A percentile compares a stretch with the other conserved stretches of the same genome.
phyloP scores from a whole-genome alignment of 2,797 vertebrate species.

The Oceanodroma leucorhoa region DNA sequence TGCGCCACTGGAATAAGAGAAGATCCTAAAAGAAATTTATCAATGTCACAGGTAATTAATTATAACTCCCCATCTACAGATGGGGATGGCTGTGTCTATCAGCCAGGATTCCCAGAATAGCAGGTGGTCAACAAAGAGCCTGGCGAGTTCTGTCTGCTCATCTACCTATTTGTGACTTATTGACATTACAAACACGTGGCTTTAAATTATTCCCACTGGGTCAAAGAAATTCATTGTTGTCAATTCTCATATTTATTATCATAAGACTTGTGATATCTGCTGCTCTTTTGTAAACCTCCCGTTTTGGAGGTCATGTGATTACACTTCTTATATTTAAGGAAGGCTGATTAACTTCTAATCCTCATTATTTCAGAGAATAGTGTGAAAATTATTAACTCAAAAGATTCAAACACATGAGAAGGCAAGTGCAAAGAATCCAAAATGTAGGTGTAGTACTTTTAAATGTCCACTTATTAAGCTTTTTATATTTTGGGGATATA shows the following conservation, averaged over 20 bases:
- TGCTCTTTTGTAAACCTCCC: neutral
- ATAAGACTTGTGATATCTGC: neutral
- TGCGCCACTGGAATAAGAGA: constrained; percentile 63
- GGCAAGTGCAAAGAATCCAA: neutral
- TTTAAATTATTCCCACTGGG: neutral
- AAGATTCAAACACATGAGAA: neutral
- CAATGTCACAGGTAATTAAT: constrained; percentile 77
- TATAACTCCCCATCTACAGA: constrained; percentile 65
- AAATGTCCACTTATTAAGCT: neutral
- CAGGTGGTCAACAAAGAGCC: constrained; percentile 59
- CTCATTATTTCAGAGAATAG: neutral
- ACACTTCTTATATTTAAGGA: neutral
- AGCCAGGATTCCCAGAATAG: constrained; percentile 49
- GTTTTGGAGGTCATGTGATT: neutral
- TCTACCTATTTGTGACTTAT: neutral
- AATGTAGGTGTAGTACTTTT: neutral
- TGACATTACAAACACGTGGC: neutral
- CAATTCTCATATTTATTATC: neutral
- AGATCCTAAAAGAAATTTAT: constrained; percentile 69
- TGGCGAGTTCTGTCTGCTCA: constrained; percentile 48
- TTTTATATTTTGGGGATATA: neutral
- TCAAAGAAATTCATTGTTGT: neutral
- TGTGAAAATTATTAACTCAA: neutral
- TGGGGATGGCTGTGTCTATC: constrained; percentile 59
- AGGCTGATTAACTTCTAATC: neutral